Percentiles rank a stretch among this genome's conserved stretches.
phyloP scores from a whole-genome alignment of 2,113 vertebrate genomes.

The Heterocephalus glaber region DNA sequence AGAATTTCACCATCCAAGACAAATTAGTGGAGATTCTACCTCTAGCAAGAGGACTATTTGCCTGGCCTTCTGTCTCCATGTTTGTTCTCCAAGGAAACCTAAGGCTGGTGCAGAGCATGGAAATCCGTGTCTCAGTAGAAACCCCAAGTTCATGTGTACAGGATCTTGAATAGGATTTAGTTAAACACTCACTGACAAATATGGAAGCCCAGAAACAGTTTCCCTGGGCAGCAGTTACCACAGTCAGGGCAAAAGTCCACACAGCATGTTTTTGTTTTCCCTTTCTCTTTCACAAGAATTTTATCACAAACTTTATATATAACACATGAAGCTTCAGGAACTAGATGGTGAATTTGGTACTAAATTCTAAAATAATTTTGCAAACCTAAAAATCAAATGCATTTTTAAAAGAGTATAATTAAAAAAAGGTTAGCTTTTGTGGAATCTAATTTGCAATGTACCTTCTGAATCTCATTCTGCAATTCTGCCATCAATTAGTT shows the following conservation, averaged over 20 bases:
- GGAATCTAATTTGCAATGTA: neutral
- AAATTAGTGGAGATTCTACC: neutral
- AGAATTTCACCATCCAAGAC: neutral
- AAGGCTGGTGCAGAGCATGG: neutral
- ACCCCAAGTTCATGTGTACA: neutral
- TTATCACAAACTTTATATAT: neutral
- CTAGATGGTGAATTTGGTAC: neutral
- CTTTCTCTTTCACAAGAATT: neutral
- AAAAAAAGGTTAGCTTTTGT: slow-evolving; percentile 1
- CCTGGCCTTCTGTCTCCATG: neutral
- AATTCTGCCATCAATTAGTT: slow-evolving; percentile 50
- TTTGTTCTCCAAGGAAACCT: neutral
- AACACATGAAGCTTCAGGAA: neutral
- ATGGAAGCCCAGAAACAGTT: neutral
- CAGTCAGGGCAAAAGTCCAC: neutral
- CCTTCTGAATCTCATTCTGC: slow-evolving; percentile 37
- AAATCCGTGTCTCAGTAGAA: neutral
- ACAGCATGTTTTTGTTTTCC: neutral
- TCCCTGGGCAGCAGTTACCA: neutral
- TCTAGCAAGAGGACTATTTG: neutral
- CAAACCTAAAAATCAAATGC: neutral
- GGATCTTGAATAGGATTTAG: neutral
- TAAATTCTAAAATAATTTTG: slow-evolving; percentile 40
- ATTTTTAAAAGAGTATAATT: neutral
- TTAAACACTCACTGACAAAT: neutral